Evolutionary conservation across 2,797 vertebrate genomes (phyloP).

Genomic region (Rhabdomys pumilio): DNA sequence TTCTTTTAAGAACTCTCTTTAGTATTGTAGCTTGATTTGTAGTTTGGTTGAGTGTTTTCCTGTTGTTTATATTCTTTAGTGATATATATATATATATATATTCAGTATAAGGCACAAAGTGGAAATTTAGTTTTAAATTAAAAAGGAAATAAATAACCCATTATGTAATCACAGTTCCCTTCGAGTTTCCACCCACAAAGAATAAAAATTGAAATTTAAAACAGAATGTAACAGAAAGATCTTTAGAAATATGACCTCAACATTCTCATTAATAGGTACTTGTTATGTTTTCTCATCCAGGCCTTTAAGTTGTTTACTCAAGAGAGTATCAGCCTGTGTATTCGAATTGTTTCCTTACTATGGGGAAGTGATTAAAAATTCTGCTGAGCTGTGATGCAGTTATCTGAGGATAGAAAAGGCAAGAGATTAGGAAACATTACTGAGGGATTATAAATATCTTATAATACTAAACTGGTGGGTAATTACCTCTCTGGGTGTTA

Average conservation of each 20-base stretch:
- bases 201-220: conserved; percentile 34
- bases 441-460: conserved; percentile 83
- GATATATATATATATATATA: background rate
- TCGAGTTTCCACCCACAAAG: background rate
- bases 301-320: conserved; percentile 57
- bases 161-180: background rate
- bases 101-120: background rate
- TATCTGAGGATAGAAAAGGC: conserved; percentile 71
- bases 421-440: conserved; percentile 84
- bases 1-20: background rate
- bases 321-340: conserved; percentile 46
- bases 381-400: conserved; percentile 71
- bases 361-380: conserved; percentile 83
- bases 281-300: conserved; percentile 45
- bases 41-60: background rate
- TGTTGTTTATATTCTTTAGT: background rate
- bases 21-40: background rate
- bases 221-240: background rate
- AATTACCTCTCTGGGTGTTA: conserved; percentile 80
- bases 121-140: conserved; percentile 20
- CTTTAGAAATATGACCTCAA: background rate
- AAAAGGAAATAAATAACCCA: background rate
- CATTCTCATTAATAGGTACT: background rate
- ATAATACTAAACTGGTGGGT: conserved; percentile 71
- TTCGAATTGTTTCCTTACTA: conserved; percentile 70